Evolutionary conservation across 2,888 invertebrate species (phyloP).

Genomic region (Drosophila seclusa): DNA sequence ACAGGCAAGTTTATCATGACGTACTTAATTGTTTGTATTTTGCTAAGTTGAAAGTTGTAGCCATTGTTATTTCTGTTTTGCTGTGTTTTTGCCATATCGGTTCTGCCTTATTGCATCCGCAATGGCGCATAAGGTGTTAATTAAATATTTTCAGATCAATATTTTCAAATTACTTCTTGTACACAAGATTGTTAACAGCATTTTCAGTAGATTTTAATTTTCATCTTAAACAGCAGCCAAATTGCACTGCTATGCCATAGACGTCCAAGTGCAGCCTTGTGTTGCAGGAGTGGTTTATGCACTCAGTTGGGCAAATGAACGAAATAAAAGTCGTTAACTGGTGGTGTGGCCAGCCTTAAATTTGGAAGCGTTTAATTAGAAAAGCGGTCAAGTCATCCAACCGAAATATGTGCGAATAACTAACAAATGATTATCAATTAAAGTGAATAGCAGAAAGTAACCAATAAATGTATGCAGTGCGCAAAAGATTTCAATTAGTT

Average conservation of each 20-base stretch:
- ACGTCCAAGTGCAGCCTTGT: constrained; percentile 21
- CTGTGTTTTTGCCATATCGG: constrained; percentile 21
- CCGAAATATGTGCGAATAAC: constrained; percentile 19
- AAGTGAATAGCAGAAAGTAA: constrained; percentile 24
- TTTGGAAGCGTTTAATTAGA: constrained; percentile 50
- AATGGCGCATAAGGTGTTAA: constrained; percentile 53
- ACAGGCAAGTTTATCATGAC: constrained; percentile 5
- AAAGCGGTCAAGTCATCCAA: constrained; percentile 29
- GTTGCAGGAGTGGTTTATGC: neutral
- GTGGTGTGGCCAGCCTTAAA: constrained; percentile 18
- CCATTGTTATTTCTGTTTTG: constrained; percentile 24
- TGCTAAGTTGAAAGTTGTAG: constrained; percentile 31
- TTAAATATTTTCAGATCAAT: constrained; percentile 13
- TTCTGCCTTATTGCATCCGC: constrained; percentile 9
- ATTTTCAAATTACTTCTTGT: neutral
- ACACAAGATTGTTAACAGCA: neutral
- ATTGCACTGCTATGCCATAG: constrained; percentile 49
- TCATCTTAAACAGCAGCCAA: too few relatives aligned
- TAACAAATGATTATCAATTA: constrained; percentile 61
- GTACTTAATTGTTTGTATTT: constrained; percentile 23
- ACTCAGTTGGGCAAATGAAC: too few relatives aligned
- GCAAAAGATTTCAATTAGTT: constrained; percentile 76
- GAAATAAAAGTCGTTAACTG: constrained; percentile 26
- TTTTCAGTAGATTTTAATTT: neutral
- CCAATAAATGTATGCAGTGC: constrained; percentile 18